Evolutionary conservation across 2,888 invertebrate species (phyloP).

Genomic region (Chamaedrilus cognettii): DNA sequence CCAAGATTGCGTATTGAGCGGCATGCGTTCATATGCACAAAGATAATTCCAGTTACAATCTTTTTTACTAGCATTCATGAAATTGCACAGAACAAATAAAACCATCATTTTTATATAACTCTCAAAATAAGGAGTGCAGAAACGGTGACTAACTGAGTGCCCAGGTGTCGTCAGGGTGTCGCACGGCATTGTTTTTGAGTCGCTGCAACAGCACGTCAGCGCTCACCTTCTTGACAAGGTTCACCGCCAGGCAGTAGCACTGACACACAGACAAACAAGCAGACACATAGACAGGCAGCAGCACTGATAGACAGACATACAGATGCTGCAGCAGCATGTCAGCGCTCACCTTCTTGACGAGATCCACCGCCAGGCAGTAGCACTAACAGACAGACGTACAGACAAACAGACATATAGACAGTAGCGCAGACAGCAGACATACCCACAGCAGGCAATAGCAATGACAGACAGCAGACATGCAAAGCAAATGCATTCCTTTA

Average conservation of each 20-base stretch:
- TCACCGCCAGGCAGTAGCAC: conserved; percentile 79
- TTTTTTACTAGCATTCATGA: neutral
- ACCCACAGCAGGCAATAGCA: too few relatives aligned
- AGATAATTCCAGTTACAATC: neutral
- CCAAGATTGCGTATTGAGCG: too few relatives aligned
- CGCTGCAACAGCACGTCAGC: conserved; percentile 80
- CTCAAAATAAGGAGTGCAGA: too few relatives aligned
- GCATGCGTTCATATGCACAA: too few relatives aligned
- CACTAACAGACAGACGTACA: too few relatives aligned
- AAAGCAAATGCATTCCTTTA: too few relatives aligned
- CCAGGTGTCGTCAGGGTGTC: conserved; percentile 87
- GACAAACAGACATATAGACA: too few relatives aligned
- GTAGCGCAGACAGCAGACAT: too few relatives aligned
- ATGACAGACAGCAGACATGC: too few relatives aligned
- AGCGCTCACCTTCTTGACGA: conserved; percentile 86
- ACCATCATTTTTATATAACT: neutral
- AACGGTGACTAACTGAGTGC: conserved; percentile 81
- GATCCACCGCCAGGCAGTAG: conserved; percentile 82
- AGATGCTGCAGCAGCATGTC: conserved; percentile 76
- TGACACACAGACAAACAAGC: too few relatives aligned
- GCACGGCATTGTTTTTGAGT: conserved; percentile 81
- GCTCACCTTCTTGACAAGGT: conserved; percentile 83
- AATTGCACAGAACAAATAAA: neutral
- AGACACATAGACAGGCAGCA: too few relatives aligned
- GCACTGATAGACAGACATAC: too few relatives aligned